These are phyloP conservation scores for Dasysyrphus albostriatus DNA, from an alignment of 2,888 invertebrate species.

Conservation along the genomic window DNA sequence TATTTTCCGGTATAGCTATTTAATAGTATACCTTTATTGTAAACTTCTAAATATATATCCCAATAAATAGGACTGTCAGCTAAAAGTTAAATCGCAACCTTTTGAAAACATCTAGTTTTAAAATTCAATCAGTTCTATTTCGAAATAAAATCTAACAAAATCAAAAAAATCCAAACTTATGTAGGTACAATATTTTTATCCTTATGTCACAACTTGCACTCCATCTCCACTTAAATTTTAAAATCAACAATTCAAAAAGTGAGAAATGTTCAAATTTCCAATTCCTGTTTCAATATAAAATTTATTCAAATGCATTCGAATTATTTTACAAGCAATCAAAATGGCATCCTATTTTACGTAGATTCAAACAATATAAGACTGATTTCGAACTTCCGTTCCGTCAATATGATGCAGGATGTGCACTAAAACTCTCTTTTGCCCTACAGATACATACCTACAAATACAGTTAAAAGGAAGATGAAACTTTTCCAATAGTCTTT, in stretches of 20 bases:
- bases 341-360: slow-evolving; percentile 26
- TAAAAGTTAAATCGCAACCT: too few species aligned
- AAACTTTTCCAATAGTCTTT: slow-evolving; percentile 27
- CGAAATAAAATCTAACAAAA: too few species aligned
- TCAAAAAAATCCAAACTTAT: neutral
- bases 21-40: too few species aligned
- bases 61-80: too few species aligned
- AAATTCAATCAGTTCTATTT: too few species aligned
- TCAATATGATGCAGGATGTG: slow-evolving; percentile 34
- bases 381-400: slow-evolving; percentile 61
- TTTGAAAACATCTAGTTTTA: neutral
- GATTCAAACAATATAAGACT: slow-evolving; percentile 55
- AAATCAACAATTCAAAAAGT: slow-evolving; percentile 10
- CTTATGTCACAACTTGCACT: neutral
- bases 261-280: slow-evolving; percentile 16
- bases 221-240: neutral
- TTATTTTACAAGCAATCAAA: slow-evolving; percentile 37
- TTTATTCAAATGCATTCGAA: slow-evolving; percentile 39
- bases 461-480: neutral
- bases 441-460: neutral
- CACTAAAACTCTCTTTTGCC: slow-evolving; percentile 23
- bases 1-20: too few species aligned
- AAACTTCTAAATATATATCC: too few species aligned
- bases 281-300: neutral
- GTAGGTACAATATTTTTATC: too few species aligned